Conservation (phyloP, 2,113 vertebrate species). For the Trichomycterus rosablanca region DNA sequence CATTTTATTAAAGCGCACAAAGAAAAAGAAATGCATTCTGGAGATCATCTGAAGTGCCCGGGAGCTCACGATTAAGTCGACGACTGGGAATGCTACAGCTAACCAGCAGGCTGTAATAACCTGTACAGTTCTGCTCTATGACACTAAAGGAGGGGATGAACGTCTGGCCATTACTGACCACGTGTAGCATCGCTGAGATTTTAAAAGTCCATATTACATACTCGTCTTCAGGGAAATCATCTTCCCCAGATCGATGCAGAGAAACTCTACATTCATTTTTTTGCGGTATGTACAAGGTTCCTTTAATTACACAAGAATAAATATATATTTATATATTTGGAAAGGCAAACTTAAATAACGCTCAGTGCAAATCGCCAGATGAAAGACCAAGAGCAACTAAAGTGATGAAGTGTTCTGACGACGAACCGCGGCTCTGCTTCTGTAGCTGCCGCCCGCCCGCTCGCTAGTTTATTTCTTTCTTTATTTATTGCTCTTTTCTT, state of each 20-base stretch:
- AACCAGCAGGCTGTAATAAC: conserved; percentile 23
- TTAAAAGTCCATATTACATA: conserved; percentile 37
- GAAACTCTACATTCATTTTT: conserved; percentile 41
- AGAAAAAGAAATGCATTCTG: conserved; percentile 48
- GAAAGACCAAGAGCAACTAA: conserved; percentile 38
- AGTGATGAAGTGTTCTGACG: conserved; percentile 42
- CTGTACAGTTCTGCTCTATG: conserved; percentile 6
- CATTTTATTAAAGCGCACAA: conserved; percentile 58
- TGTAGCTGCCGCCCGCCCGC: conserved; percentile 44
- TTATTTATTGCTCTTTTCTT: conserved; percentile 67
- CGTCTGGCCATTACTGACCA: neutral
- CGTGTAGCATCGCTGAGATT: conserved; percentile 35
- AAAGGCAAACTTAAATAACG: conserved; percentile 37
- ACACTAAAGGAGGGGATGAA: neutral
- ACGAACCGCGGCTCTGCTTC: conserved; percentile 45
- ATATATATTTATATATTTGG: conserved; percentile 43
- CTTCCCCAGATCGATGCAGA: conserved; percentile 45
- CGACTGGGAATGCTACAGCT: conserved; percentile 24
- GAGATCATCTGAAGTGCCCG: conserved; percentile 26
- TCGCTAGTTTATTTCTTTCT: too few species aligned
- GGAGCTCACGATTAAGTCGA: conserved; percentile 22
- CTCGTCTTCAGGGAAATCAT: conserved; percentile 49
- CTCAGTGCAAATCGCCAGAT: conserved; percentile 62
- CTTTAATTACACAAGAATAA: conserved; percentile 55
- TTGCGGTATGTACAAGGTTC: conserved; percentile 62